Conservation (phyloP, 2,113 vertebrate species). For the Ciconia boyciana region DNA sequence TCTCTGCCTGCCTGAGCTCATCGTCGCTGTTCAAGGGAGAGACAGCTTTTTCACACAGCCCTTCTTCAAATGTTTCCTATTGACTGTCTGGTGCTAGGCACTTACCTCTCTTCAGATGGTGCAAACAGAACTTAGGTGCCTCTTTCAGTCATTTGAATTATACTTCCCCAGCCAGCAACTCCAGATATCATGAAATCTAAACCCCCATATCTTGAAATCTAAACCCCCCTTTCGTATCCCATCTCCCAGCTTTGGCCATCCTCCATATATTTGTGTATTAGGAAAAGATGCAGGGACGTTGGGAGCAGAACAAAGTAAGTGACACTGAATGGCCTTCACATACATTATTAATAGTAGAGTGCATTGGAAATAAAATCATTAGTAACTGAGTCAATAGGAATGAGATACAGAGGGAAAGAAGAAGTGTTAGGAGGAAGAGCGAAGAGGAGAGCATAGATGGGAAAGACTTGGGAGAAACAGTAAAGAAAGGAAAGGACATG, state of each 20-base stretch:
- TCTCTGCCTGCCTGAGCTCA: background rate
- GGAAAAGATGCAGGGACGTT: background rate
- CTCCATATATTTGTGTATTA: background rate
- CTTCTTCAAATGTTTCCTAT: background rate
- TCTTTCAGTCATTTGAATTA: background rate
- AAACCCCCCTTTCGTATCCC: accelerated
- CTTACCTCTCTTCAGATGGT: background rate
- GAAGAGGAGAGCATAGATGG: background rate
- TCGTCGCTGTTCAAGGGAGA: background rate
- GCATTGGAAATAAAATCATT: background rate
- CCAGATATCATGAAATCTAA: background rate
- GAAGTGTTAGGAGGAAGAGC: background rate
- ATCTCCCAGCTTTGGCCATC: background rate
- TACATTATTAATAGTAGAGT: background rate
- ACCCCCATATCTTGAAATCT: background rate
- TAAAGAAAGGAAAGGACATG: background rate
- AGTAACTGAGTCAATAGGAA: background rate
- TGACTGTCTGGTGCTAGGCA: background rate
- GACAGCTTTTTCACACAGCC: background rate
- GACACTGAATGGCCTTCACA: background rate
- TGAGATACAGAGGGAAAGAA: background rate
- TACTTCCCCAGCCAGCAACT: background rate
- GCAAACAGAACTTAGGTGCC: background rate
- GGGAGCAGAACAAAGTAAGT: background rate
- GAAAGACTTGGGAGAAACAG: background rate